Percentiles rank a stretch among this genome's conserved stretches.
These are phyloP conservation scores for Trachelus stipa DNA, from an alignment of 2,888 invertebrate genomes.

Conservation along the genomic window DNA sequence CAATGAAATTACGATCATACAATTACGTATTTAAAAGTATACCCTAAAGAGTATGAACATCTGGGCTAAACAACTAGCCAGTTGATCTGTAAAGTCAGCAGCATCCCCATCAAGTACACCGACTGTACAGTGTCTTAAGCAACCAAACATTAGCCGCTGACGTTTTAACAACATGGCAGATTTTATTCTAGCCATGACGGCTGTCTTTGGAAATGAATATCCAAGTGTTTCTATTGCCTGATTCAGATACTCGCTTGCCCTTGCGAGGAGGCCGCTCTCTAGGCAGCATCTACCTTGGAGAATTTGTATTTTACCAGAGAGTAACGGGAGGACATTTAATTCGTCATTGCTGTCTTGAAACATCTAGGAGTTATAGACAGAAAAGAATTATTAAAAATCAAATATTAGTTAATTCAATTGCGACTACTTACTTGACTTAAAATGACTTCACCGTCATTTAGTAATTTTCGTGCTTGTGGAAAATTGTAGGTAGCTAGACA, in stretches of 20 bases:
- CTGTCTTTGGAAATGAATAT: slow-evolving; percentile 62
- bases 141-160: slow-evolving; percentile 56
- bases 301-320: slow-evolving; percentile 65
- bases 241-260: slow-evolving; percentile 60
- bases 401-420: too few species aligned
- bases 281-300: slow-evolving; percentile 65
- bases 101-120: slow-evolving; percentile 54
- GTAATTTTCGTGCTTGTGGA: slow-evolving; percentile 70
- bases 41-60: slow-evolving; percentile 66
- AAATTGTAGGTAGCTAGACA: slow-evolving; percentile 71
- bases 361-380: slow-evolving; percentile 27
- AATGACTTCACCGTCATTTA: slow-evolving; percentile 68
- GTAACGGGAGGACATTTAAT: slow-evolving; percentile 49
- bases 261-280: slow-evolving; percentile 61
- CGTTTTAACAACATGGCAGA: slow-evolving; percentile 48
- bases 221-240: slow-evolving; percentile 64
- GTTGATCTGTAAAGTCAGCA: slow-evolving; percentile 65
- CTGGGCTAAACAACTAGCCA: slow-evolving; percentile 65
- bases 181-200: slow-evolving; percentile 46
- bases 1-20: background rate
- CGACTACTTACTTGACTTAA: slow-evolving; percentile 39
- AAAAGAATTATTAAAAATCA: too few species aligned
- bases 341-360: slow-evolving; percentile 50
- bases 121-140: slow-evolving; percentile 46
- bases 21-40: slow-evolving; percentile 24